These are phyloP conservation scores for Spodoptera litura DNA, from an alignment of 1,140 invertebrate species.

Conservation along the genomic window DNA sequence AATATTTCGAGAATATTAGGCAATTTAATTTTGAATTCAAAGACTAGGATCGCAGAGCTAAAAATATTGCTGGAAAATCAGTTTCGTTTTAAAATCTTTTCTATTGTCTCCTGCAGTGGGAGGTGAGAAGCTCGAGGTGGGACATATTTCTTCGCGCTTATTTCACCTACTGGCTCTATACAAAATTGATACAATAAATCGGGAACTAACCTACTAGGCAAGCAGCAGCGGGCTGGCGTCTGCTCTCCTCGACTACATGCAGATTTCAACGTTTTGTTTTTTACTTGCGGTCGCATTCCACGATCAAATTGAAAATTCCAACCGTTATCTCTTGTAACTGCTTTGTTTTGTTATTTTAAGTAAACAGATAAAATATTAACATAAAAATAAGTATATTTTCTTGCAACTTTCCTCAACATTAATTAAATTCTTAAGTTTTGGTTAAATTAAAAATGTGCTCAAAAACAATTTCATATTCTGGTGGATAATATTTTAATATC, in stretches of 20 bases:
- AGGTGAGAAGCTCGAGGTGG: conserved; percentile 32
- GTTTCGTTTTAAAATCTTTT: conserved; percentile 27
- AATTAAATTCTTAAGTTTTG: no score
- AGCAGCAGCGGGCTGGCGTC: conserved; percentile 40
- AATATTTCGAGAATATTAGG: no score
- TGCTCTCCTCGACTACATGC: conserved; percentile 53
- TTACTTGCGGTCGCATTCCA: conserved; percentile 63
- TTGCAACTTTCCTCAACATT: no score
- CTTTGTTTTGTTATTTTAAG: not conserved
- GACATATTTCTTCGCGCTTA: conserved; percentile 38
- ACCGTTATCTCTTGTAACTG: conserved; percentile 30
- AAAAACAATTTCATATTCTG: no score
- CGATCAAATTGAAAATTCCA: conserved; percentile 76
- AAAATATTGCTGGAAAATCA: not conserved
- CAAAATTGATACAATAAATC: conserved; percentile 65
- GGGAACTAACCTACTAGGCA: conserved; percentile 51
- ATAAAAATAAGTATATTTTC: no score
- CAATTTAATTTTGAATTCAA: no score
- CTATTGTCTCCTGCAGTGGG: conserved; percentile 28
- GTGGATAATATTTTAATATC: not conserved
- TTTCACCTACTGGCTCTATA: conserved; percentile 54
- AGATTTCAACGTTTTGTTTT: conserved; percentile 70
- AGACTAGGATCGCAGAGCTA: no score
- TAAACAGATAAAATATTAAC: not conserved
- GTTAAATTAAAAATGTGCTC: no score